phyloP scores from a whole-genome alignment of 2,113 vertebrate genomes.

The Scolopax mira region DNA sequence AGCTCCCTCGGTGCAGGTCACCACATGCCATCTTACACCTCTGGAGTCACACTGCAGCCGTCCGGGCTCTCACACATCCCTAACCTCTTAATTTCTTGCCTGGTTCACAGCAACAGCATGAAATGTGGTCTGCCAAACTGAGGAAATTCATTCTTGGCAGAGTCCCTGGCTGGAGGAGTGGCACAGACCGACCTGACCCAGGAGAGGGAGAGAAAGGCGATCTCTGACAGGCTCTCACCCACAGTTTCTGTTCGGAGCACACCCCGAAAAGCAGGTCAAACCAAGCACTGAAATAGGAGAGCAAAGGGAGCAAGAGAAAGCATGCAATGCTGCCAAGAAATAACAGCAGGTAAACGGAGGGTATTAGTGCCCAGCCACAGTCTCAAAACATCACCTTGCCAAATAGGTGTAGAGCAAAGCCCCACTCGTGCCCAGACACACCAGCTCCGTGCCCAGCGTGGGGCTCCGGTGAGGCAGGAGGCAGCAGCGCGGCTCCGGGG shows the following conservation, averaged over 20 bases:
- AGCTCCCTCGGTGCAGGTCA: not conserved
- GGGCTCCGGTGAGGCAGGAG: fast-evolving
- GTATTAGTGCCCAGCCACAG: not conserved
- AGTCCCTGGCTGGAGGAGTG: not conserved
- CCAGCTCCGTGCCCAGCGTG: fast-evolving
- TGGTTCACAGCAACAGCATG: not conserved
- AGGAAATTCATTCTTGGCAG: not conserved
- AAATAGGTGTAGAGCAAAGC: not conserved
- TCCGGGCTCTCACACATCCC: not conserved
- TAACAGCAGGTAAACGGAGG: not conserved
- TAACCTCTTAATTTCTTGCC: slow-evolving; percentile 6
- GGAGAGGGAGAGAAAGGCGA: not conserved
- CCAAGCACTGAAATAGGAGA: not conserved
- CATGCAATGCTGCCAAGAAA: not conserved
- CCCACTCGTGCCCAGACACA: fast-evolving
- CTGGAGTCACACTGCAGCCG: not conserved
- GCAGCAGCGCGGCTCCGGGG: not conserved
- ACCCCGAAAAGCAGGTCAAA: not conserved
- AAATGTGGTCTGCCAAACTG: not conserved
- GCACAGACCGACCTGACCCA: not conserved
- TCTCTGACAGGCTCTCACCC: not conserved
- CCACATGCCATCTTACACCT: not conserved
- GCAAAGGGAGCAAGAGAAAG: not conserved
- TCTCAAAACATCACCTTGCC: not conserved
- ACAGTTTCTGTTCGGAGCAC: not conserved